Base-by-base conservation (phyloP, 2,888 invertebrate genomes). In the Sphaerophoria taeniata region DNA sequence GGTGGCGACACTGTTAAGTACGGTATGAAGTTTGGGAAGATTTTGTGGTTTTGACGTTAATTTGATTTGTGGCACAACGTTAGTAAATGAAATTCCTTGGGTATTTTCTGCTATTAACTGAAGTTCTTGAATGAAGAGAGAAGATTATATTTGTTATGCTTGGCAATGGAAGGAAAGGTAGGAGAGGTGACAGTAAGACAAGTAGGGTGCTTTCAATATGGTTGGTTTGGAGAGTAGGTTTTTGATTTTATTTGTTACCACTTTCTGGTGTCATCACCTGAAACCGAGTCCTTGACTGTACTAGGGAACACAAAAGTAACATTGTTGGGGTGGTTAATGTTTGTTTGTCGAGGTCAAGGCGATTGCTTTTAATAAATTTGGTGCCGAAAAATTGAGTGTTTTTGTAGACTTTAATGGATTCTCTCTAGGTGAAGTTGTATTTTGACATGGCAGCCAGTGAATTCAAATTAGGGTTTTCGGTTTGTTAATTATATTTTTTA, bases 351-450 rank as follows among this genome's bases (percentile, higher is more conserved):
- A 61, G 67, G 76, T 74, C 69, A 58, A 34, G 61, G 56, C 78
- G 70, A 78, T 83, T 79, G 70, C 34, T 45, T 70, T 79, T 74
- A 72, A 79, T 84, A 75, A 79, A 75, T 67, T 79, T 60, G 14
- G 34, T 24, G 43, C 43, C 31, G 69, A 65, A 14, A 58, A 70
- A 24, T 6, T 2, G 65, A 24, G 43, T 11, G 49, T 51, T 11
- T 36, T 33, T 43, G 24, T 24, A 24, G 24, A 24, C 24, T 1
- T 24, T 24, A 2, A 24, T 2, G 24, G 24, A 24, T 24, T 24
- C 24, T 24, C 24, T 24, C 24, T 24, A 24, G 24, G 24, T 2
- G 24, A 24, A 24, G 24, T 24, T 24, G 24, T 24, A 24, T 24
- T 24, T 24, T 24, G 24, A 24, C 24, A 24, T 24, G 1, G 1